These are phyloP conservation scores for Drosophila pseudotakahashii DNA, from an alignment of 2,888 invertebrate genomes.

Conservation along the genomic window DNA sequence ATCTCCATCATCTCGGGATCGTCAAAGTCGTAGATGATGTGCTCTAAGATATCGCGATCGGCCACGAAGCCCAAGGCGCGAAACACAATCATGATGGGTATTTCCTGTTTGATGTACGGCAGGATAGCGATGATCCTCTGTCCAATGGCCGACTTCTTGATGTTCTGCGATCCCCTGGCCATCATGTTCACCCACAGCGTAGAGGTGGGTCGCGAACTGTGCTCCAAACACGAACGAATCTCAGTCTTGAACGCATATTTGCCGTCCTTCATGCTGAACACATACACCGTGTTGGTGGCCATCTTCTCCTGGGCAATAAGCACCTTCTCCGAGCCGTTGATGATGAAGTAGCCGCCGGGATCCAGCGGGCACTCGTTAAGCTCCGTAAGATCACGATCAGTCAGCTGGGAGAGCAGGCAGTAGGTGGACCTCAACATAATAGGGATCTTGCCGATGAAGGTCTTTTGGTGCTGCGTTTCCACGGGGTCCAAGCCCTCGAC, in stretches of 20 bases:
- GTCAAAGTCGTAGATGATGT: conserved; percentile 99
- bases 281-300: conserved; percentile 99
- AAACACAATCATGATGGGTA: conserved; percentile 99
- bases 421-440: conserved; percentile 99
- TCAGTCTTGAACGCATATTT: conserved; percentile 99
- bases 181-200: conserved; percentile 99
- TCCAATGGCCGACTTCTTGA: conserved; percentile 99
- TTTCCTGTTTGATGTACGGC: conserved; percentile 99
- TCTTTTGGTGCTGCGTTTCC: conserved; percentile 91
- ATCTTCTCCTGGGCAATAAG: conserved; percentile 99
- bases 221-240: conserved; percentile 96
- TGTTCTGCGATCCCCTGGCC: conserved; percentile 98
- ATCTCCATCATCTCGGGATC: conserved; percentile 99
- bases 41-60: conserved; percentile 99
- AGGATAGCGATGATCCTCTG: conserved; percentile 98
- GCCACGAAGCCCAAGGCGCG: conserved; percentile 99
- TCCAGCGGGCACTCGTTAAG: conserved; percentile 99
- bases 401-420: conserved; percentile 96
- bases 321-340: conserved; percentile 99
- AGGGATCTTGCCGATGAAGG: conserved; percentile 96
- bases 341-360: conserved; percentile 99
- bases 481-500: conserved; percentile 95
- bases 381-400: conserved; percentile 99
- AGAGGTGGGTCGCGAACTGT: conserved; percentile 97
- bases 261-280: conserved; percentile 99